Evolutionary conservation across 2,888 invertebrate genomes (phyloP).

Genomic region (Hecatera dysodea): DNA sequence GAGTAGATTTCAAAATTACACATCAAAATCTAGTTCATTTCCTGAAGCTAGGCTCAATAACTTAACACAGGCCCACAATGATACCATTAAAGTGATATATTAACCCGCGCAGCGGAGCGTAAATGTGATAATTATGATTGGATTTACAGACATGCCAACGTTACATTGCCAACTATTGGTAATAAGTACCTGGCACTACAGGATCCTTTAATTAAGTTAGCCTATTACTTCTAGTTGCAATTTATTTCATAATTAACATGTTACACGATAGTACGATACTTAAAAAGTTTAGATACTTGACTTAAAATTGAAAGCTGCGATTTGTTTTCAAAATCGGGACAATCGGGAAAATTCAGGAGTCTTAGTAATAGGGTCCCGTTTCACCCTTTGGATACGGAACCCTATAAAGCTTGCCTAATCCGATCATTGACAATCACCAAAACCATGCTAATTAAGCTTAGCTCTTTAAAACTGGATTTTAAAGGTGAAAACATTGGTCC

Average conservation of each 20-base stretch:
- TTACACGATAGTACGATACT: too few relatives aligned
- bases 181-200: conserved; percentile 4
- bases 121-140: conserved; percentile 25
- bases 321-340: too few relatives aligned
- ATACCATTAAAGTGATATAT: conserved; percentile 48
- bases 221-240: neutral
- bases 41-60: conserved; percentile 23
- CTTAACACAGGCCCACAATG: conserved; percentile 20
- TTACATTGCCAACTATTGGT: conserved; percentile 4
- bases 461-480: too few relatives aligned
- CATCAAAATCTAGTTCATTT: conserved; percentile 15
- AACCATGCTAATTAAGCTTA: too few relatives aligned
- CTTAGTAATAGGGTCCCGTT: too few relatives aligned
- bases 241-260: neutral
- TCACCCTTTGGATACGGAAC: too few relatives aligned
- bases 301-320: too few relatives aligned
- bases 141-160: conserved; percentile 24
- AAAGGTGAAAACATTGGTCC: too few relatives aligned
- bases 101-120: conserved; percentile 8
- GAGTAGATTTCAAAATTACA: neutral
- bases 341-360: too few relatives aligned
- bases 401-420: too few relatives aligned
- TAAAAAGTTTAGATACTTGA: too few relatives aligned
- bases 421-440: too few relatives aligned
- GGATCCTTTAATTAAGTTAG: conserved; percentile 9